Base-by-base conservation (phyloP, 2,797 vertebrate genomes). In the Xyrichtys novacula region DNA sequence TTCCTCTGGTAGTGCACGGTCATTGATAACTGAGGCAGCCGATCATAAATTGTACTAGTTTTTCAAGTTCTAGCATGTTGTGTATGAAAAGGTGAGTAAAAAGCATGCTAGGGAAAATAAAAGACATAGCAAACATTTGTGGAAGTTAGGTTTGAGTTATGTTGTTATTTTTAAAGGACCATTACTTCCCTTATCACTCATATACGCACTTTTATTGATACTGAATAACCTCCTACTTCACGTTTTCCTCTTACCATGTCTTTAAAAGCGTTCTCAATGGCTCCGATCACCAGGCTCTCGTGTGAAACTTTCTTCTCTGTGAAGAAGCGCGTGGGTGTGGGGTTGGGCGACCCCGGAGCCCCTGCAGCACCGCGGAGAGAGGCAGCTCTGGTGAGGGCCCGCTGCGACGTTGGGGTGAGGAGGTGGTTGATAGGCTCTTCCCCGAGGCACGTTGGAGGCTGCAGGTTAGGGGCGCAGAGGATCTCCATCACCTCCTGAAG, bases 241-340 rank as follows among this genome's bases (percentile, higher is more conserved):
- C 10, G 36, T 34, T 46, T 4, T 32, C 19, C 34, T 64, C 96
- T 79, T 92, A 99, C 97, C 97, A 99, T 98, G 78, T 98, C 96
- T 88, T 94, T 98, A 90, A 98, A 99, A 0, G 98, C 96, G 6
- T 97, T 97, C 91, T 99, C 98, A 7, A 99, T 95, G 67, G 98
- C 98, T 22, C 98, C 98, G 12, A 97, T 92, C 78, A 99, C 94
- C 73, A 99, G 92, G 90, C 96, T 96, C 90, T 98, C 96, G 0
- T 97, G 97, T 1, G 95, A 94, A 48, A 99, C 95, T 77, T 98
- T 98, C 93, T 98, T 99, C 90, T 99, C 97, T 0, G 94, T 96
- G 69, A 98, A 98, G 93, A 98, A 98, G 61, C 97, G 96, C 0
- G 96, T 93, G 2, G 96, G 94, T 0, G 94, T 94, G 0, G 94